A percentile compares a stretch with the other conserved stretches of the same genome.
phyloP scores from a whole-genome alignment of 2,888 invertebrate genomes.

The Drosophila algonquin region DNA sequence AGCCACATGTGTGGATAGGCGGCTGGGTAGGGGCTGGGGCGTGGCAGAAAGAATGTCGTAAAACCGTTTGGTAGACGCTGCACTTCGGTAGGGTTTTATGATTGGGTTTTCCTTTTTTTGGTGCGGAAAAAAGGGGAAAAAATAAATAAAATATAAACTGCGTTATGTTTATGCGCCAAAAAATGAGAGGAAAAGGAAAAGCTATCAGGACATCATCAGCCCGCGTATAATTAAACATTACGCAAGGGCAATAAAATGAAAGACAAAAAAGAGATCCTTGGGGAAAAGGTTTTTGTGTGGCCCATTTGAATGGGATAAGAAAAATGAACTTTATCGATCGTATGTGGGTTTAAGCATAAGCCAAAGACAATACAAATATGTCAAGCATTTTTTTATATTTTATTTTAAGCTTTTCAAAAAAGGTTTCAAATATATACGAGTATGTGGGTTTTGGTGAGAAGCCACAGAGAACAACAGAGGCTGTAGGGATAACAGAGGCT shows the following conservation, averaged over 20 bases:
- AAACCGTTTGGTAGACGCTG: constrained; percentile 65
- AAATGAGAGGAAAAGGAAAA: constrained; percentile 28
- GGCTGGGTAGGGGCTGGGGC: constrained; percentile 5
- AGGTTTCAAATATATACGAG: too few species aligned
- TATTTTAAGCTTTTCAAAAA: too few species aligned
- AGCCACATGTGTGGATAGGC: constrained; percentile 32
- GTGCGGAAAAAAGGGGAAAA: constrained; percentile 36
- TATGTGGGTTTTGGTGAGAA: too few species aligned
- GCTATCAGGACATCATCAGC: constrained; percentile 61
- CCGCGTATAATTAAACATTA: constrained; percentile 72
- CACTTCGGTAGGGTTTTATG: constrained; percentile 63
- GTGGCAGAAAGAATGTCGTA: constrained; percentile 51
- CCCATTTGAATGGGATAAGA: constrained; percentile 22
- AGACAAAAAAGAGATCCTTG: constrained; percentile 18
- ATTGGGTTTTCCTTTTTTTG: constrained; percentile 60
- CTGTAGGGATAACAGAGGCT: too few species aligned
- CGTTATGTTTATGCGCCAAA: constrained; percentile 75
- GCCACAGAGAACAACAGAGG: too few species aligned
- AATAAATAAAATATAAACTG: constrained; percentile 78
- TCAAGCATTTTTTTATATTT: too few species aligned
- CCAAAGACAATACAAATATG: not conserved
- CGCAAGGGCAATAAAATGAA: constrained; percentile 55
- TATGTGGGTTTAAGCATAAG: not conserved
- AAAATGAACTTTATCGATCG: not conserved
- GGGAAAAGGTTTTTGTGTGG: constrained; percentile 1